These are phyloP conservation scores for Aphis gossypii DNA, from an alignment of 1,140 invertebrate genomes.

Conservation along the genomic window DNA sequence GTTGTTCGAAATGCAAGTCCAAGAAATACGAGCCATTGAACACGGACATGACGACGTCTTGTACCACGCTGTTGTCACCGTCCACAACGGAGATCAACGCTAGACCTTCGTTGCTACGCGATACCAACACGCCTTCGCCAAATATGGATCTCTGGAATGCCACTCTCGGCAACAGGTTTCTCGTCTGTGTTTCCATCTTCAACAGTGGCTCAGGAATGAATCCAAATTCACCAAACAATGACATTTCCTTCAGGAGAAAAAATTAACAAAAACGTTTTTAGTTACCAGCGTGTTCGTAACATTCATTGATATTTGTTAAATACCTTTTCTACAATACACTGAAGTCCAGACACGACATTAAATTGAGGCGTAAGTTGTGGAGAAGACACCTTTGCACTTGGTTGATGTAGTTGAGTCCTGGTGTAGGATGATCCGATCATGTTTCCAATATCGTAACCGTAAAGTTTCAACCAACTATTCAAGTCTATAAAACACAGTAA, in stretches of 20 bases:
- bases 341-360: slow-evolving; percentile 85
- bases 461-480: slow-evolving; percentile 83
- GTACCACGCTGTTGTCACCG: slow-evolving; percentile 84
- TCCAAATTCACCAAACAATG: slow-evolving; percentile 81
- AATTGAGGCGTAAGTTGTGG: slow-evolving; percentile 81
- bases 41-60: slow-evolving; percentile 90
- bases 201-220: slow-evolving; percentile 82
- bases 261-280: background rate
- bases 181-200: slow-evolving; percentile 82
- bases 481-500: slow-evolving; percentile 69
- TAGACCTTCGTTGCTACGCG: slow-evolving; percentile 75
- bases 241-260: slow-evolving; percentile 70
- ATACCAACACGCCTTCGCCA: slow-evolving; percentile 88
- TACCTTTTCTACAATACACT: slow-evolving; percentile 84
- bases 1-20: slow-evolving; percentile 90
- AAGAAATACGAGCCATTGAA: slow-evolving; percentile 92
- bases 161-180: slow-evolving; percentile 78
- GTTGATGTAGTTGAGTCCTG: slow-evolving; percentile 78
- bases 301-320: slow-evolving; percentile 40
- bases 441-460: slow-evolving; percentile 84
- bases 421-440: slow-evolving; percentile 86
- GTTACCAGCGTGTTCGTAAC: background rate
- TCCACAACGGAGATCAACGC: slow-evolving; percentile 85
- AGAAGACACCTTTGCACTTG: slow-evolving; percentile 77
- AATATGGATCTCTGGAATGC: slow-evolving; percentile 85